phyloP scores from a whole-genome alignment of 2,797 vertebrate genomes.

The Ceryle rudis region DNA sequence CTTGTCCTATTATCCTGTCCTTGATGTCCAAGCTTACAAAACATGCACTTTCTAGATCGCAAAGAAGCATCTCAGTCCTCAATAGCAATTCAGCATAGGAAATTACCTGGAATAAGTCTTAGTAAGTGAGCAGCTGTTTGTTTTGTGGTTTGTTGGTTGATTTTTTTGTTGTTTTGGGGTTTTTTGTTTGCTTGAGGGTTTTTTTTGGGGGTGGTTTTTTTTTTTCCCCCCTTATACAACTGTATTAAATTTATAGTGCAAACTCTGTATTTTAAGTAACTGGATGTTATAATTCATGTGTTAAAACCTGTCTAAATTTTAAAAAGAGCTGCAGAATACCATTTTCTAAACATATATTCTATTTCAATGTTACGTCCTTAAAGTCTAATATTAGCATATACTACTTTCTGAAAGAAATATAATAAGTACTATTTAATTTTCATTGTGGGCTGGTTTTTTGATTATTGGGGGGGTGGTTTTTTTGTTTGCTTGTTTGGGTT shows the following conservation, averaged over 20 bases:
- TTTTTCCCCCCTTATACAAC: neutral
- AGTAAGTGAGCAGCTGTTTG: neutral
- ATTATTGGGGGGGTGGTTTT: neutral
- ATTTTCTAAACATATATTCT: neutral
- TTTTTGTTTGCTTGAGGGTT: no score
- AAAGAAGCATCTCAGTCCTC: neutral
- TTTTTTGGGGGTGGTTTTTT: no score
- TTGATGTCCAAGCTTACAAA: neutral
- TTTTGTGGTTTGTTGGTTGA: neutral
- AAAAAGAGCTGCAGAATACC: neutral
- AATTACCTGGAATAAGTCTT: neutral
- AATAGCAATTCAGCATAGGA: neutral
- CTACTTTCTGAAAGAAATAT: neutral
- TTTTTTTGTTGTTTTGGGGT: no score
- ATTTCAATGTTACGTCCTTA: neutral
- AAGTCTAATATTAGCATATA: neutral
- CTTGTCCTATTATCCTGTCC: neutral
- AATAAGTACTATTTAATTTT: neutral
- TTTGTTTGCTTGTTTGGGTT: neutral
- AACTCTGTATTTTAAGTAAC: neutral
- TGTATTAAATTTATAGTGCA: neutral
- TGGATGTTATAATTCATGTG: fast-evolving
- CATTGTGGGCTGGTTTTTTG: no score
- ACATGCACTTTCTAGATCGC: neutral
- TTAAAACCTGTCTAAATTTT: neutral